phyloP scores from a whole-genome alignment of 2,113 vertebrate species.

The Amphilophus citrinellus region DNA sequence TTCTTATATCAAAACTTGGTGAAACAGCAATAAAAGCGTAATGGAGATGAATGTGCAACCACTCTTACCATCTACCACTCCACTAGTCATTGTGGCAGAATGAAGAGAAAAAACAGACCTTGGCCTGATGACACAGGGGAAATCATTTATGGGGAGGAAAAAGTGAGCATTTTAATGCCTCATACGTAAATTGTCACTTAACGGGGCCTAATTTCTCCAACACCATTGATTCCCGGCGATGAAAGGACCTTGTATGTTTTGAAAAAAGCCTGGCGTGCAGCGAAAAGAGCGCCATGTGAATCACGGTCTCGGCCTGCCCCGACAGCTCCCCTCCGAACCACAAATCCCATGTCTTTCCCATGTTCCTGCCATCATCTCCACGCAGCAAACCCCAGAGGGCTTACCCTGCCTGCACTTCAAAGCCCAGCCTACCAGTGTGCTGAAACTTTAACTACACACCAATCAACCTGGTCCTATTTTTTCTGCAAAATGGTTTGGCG shows the following conservation, averaged over 20 bases:
- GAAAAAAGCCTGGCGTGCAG: slow-evolving; percentile 31
- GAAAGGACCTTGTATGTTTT: slow-evolving; percentile 73
- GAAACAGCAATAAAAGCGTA: slow-evolving; percentile 70
- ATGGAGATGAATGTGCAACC: slow-evolving; percentile 75
- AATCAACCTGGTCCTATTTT: slow-evolving; percentile 62
- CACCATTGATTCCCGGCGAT: slow-evolving; percentile 71
- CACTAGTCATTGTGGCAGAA: slow-evolving; percentile 73
- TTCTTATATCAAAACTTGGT: slow-evolving; percentile 71
- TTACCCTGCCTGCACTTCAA: slow-evolving; percentile 73
- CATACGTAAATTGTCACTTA: slow-evolving; percentile 75
- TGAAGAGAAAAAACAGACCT: slow-evolving; percentile 68
- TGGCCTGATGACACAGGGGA: slow-evolving; percentile 70
- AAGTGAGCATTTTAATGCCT: slow-evolving; percentile 76
- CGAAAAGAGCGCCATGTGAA: slow-evolving; percentile 72
- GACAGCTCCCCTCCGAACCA: slow-evolving; percentile 76
- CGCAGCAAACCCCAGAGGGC: slow-evolving; percentile 71
- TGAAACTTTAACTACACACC: slow-evolving; percentile 80
- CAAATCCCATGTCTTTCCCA: slow-evolving; percentile 81
- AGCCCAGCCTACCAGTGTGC: slow-evolving; percentile 62
- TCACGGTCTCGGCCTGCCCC: slow-evolving; percentile 75
- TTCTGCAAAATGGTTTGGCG: slow-evolving; percentile 61
- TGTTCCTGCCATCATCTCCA: slow-evolving; percentile 78
- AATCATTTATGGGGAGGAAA: slow-evolving; percentile 77
- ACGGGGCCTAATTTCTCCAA: slow-evolving; percentile 68
- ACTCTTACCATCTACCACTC: slow-evolving; percentile 68